Evolutionary conservation across 2,113 vertebrate genomes (phyloP).

Genomic region (Ammodytes marinus): DNA sequence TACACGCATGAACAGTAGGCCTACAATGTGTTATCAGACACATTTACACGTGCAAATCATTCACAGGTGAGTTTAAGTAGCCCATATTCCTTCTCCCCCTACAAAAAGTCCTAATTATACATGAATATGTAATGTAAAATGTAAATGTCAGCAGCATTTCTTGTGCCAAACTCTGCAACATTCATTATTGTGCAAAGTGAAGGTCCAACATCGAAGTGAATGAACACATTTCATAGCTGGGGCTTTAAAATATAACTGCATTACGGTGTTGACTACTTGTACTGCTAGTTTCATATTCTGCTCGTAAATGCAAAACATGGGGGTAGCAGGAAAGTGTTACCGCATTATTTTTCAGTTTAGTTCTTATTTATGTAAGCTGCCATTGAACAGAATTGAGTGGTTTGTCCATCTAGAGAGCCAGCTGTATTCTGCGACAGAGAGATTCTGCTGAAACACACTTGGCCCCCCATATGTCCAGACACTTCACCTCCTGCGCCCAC

Average conservation of each 20-base stretch:
- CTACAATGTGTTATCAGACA: too few species aligned
- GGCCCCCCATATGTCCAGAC: constrained; percentile 5
- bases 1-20: too few species aligned
- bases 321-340: neutral
- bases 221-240: neutral
- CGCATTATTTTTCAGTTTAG: neutral
- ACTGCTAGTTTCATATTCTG: neutral
- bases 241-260: neutral
- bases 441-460: neutral
- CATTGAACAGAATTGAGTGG: neutral
- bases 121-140: neutral
- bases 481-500: constrained; percentile 25
- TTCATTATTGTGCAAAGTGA: neutral
- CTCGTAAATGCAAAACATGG: neutral
- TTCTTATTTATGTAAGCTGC: neutral
- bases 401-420: neutral
- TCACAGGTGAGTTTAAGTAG: neutral
- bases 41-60: neutral
- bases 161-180: neutral
- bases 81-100: neutral
- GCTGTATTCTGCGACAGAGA: neutral
- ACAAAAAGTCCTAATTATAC: neutral
- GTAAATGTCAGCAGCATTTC: neutral
- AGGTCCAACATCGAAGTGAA: neutral
- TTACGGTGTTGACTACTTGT: neutral